These are phyloP conservation scores for Hyposmocoma kahamanoa DNA, from an alignment of 1,140 invertebrate genomes.

Conservation along the genomic window DNA sequence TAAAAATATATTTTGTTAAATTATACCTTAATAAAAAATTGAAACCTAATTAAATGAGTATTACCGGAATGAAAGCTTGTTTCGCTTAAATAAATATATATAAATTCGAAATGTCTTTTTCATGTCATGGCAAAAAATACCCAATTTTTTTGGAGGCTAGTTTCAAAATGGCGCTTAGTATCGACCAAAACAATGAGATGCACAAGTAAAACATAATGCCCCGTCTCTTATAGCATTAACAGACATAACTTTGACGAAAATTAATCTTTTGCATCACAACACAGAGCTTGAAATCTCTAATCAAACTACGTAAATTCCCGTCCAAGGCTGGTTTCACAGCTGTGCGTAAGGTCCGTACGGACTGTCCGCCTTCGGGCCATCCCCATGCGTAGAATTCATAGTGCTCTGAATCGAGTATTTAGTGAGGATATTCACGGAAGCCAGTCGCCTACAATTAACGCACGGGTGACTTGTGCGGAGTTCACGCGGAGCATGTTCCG, in stretches of 20 bases:
- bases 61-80: constrained; percentile 18
- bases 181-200: not conserved
- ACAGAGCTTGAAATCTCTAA: not conserved
- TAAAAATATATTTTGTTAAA: not conserved
- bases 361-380: too few species aligned
- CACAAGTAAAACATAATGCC: not conserved
- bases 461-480: too few species aligned
- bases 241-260: not conserved
- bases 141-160: constrained; percentile 3
- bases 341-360: too few species aligned
- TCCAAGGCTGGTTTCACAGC: too few species aligned
- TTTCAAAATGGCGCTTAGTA: not conserved
- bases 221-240: not conserved
- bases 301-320: not conserved
- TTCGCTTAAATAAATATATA: constrained; percentile 3
- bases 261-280: not conserved
- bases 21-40: constrained; percentile 7
- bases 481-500: too few species aligned
- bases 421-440: too few species aligned
- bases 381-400: too few species aligned
- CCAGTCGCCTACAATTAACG: too few species aligned
- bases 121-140: constrained; percentile 5
- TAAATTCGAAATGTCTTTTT: constrained; percentile 6
- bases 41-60: constrained; percentile 20
- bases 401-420: too few species aligned